Evolutionary conservation across 35 echinoderm and acorn worm genomes (phyloP).

Genomic region (Apostichopus parvimensis): DNA sequence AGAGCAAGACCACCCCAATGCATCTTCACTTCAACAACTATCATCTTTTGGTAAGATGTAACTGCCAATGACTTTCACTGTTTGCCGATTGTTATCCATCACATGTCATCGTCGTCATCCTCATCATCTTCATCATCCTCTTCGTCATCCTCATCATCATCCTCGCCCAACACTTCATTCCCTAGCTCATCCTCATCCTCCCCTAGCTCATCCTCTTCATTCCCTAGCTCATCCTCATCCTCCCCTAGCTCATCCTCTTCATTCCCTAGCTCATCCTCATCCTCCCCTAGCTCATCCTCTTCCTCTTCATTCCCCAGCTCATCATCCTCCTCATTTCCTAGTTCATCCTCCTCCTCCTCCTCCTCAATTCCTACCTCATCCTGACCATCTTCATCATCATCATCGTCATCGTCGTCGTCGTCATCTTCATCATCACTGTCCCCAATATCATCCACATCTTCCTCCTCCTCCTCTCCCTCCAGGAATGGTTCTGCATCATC

Average conservation of each 20-base stretch:
- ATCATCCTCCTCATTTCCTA: slow-evolving; percentile 35
- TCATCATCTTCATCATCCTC: background rate
- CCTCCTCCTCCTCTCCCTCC: background rate
- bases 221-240: too few relatives aligned
- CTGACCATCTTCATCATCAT: slow-evolving; percentile 10
- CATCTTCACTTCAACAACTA: too few relatives aligned
- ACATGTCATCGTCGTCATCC: background rate
- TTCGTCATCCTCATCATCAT: slow-evolving; percentile 27
- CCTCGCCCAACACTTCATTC: background rate
- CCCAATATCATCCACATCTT: slow-evolving; percentile 1
- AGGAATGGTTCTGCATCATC: slow-evolving; percentile 44
- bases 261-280: slow-evolving; percentile 49
- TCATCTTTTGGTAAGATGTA: too few relatives aligned
- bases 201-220: slow-evolving; percentile 25
- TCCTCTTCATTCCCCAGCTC: slow-evolving; percentile 7
- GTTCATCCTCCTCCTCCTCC: slow-evolving; percentile 22
- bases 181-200: slow-evolving; percentile 49
- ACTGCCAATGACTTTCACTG: too few relatives aligned
- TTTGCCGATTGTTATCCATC: background rate
- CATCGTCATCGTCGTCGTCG: background rate
- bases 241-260: too few relatives aligned
- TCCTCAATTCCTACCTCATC: slow-evolving; percentile 14
- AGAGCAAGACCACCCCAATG: too few relatives aligned
- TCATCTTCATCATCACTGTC: slow-evolving; percentile 5
- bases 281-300: slow-evolving; percentile 6